phyloP scores from a whole-genome alignment of 2,888 invertebrate species.

The Drosophila mettleri region DNA sequence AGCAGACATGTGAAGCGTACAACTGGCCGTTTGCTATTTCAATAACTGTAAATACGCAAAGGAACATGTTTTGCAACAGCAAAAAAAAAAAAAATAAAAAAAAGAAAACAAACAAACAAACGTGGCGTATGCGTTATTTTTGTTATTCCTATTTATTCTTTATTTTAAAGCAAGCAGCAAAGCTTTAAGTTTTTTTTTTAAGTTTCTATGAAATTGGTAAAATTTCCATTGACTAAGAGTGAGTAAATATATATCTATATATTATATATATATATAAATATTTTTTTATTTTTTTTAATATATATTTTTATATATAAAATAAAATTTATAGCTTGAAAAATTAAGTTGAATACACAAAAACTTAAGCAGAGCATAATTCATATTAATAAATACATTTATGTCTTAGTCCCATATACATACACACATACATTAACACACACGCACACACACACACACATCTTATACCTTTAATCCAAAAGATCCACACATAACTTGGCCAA shows the following conservation, averaged over 20 bases:
- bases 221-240: background rate
- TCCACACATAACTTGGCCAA: constrained; percentile 53
- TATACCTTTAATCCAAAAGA: constrained; percentile 61
- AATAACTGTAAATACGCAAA: constrained; percentile 49
- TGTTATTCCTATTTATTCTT: background rate
- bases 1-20: constrained; percentile 36
- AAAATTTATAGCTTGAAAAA: no score
- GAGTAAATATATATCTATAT: background rate
- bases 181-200: background rate
- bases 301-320: no score
- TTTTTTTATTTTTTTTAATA: no score
- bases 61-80: background rate
- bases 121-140: constrained; percentile 51
- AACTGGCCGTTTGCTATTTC: constrained; percentile 40
- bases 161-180: constrained; percentile 30
- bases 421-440: constrained; percentile 23
- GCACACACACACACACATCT: background rate
- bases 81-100: no score
- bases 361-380: no score
- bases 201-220: background rate
- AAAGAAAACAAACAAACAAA: no score
- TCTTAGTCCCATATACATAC: background rate
- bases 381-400: background rate
- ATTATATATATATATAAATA: background rate
- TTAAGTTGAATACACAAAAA: background rate